These are phyloP conservation scores for human DNA, from an alignment of 2,113 vertebrate genomes.

Conservation along the genomic window DNA sequence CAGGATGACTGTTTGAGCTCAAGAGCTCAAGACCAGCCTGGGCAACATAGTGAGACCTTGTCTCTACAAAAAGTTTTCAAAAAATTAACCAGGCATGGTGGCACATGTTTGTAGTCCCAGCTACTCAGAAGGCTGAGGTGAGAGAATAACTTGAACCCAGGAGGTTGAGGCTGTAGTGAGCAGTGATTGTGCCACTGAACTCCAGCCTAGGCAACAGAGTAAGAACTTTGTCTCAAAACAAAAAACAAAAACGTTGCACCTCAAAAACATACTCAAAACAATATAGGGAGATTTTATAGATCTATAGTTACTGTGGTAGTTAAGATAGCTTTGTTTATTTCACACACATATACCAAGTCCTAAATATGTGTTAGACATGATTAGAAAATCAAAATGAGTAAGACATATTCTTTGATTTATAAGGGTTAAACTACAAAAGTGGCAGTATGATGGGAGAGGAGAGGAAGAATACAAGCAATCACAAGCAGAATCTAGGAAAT, in stretches of 20 bases:
- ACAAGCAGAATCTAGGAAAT: background rate
- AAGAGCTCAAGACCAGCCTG: too few species aligned
- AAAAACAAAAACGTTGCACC: background rate
- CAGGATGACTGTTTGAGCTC: too few species aligned
- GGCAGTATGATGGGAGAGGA: background rate
- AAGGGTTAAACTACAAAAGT: conserved; percentile 18
- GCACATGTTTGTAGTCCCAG: too few species aligned
- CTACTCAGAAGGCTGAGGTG: too few species aligned
- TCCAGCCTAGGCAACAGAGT: too few species aligned
- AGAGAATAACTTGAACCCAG: too few species aligned
- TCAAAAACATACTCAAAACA: conserved; percentile 16
- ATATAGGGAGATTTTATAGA: background rate
- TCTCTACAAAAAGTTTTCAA: too few species aligned
- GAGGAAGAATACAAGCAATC: background rate
- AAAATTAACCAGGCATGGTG: too few species aligned
- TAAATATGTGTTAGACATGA: conserved; percentile 3
- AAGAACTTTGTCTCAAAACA: too few species aligned
- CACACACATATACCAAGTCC: background rate
- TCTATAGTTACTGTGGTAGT: background rate
- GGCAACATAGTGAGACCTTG: too few species aligned
- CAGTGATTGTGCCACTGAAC: too few species aligned
- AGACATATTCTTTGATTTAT: background rate
- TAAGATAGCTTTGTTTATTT: conserved; percentile 8
- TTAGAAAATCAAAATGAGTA: conserved; percentile 43
- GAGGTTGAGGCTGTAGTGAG: too few species aligned